These are phyloP conservation scores for Calcarius lapponicus DNA, from an alignment of 2,797 vertebrate species.

Conservation along the genomic window DNA sequence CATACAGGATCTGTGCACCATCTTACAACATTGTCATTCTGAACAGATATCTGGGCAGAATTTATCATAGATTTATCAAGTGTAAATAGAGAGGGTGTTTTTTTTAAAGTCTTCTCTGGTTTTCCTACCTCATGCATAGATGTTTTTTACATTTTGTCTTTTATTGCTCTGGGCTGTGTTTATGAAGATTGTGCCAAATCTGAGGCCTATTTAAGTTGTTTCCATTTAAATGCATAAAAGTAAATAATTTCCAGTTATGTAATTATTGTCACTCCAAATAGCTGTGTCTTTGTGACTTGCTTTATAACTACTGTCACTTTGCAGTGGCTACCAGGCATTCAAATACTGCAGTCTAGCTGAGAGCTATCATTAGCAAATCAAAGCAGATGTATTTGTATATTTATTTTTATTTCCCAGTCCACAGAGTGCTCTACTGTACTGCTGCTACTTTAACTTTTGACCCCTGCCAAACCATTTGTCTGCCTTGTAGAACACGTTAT, in stretches of 20 bases:
- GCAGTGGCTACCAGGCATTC: conserved; percentile 24
- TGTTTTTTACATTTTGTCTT: neutral
- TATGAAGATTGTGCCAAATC: neutral
- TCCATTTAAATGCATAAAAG: conserved; percentile 28
- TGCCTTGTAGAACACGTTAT: neutral
- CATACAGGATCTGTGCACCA: neutral
- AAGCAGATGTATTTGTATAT: conserved; percentile 21
- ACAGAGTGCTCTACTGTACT: neutral
- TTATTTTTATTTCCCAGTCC: neutral
- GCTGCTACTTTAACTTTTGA: neutral
- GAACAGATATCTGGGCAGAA: neutral
- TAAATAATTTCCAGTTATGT: conserved; percentile 52
- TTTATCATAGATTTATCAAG: neutral
- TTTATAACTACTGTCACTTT: conserved; percentile 34
- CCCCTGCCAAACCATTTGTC: neutral
- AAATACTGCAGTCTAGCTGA: neutral
- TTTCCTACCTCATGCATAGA: neutral
- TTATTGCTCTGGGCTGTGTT: neutral
- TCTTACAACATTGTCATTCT: neutral
- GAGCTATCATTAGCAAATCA: conserved; percentile 49
- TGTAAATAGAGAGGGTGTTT: neutral
- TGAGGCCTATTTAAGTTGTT: conserved; percentile 1
- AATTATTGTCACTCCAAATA: conserved; percentile 43
- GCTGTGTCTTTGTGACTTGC: neutral
- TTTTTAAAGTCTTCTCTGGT: neutral